A percentile compares a stretch with the other conserved stretches of the same genome.
Evolutionary conservation across 1,140 invertebrate genomes (phyloP).

Genomic region (Ptiloglossa arizonensis): DNA sequence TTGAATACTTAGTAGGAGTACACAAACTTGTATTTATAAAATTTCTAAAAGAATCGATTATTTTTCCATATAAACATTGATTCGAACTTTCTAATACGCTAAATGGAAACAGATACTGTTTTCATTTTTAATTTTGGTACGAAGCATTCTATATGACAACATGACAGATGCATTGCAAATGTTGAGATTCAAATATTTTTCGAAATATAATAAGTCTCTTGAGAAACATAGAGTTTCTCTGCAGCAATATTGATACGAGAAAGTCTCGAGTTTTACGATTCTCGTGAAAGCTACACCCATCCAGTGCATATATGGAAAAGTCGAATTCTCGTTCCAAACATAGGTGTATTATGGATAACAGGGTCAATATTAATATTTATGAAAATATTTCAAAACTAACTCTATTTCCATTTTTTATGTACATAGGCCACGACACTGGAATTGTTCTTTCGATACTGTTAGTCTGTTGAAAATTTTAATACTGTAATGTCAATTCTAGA

Average conservation of each 20-base stretch:
- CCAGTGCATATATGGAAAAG: neutral
- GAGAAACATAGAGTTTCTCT: slow-evolving; percentile 36
- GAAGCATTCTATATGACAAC: neutral
- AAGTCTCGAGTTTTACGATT: slow-evolving; percentile 29
- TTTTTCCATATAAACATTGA: neutral
- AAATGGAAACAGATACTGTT: neutral
- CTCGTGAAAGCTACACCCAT: slow-evolving; percentile 27
- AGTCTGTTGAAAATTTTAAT: too few relatives aligned
- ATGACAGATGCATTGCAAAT: neutral
- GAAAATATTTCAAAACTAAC: slow-evolving; percentile 9
- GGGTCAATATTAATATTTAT: slow-evolving; percentile 26
- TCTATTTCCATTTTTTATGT: neutral
- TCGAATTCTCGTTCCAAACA: slow-evolving; percentile 23
- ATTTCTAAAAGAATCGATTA: neutral
- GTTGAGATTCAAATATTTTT: slow-evolving; percentile 37
- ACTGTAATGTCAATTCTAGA: too few relatives aligned
- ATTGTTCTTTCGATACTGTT: too few relatives aligned
- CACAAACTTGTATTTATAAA: neutral
- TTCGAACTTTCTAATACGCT: neutral
- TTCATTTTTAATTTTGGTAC: neutral
- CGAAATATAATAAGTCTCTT: slow-evolving; percentile 39
- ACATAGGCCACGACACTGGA: too few relatives aligned
- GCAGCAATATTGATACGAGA: slow-evolving; percentile 30
- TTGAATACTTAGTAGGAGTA: too few relatives aligned
- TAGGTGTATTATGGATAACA: neutral